Percentiles rank a stretch among this genome's conserved stretches.
Evolutionary conservation across 2,888 invertebrate species (phyloP).

Genomic region (Neoscelio sp.): DNA sequence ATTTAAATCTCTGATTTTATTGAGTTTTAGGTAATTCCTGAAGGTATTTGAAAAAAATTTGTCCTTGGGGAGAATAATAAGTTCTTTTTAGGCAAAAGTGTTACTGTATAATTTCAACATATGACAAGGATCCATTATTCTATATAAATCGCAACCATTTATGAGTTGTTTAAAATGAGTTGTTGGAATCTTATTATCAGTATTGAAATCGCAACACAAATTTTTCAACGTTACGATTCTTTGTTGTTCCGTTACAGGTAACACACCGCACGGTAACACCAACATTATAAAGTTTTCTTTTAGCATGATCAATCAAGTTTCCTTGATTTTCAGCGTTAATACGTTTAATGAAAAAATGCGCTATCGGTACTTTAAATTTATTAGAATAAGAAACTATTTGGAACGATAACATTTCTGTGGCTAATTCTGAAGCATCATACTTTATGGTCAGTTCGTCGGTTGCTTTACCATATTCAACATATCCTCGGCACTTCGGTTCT

Average conservation of each 20-base stretch:
- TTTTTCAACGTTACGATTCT: too few relatives aligned
- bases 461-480: constrained; percentile 21
- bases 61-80: constrained; percentile 4
- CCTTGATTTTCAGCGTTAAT: constrained; percentile 11
- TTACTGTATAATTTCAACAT: constrained; percentile 31
- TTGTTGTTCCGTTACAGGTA: constrained; percentile 5
- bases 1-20: constrained; percentile 31
- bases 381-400: constrained; percentile 24
- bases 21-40: constrained; percentile 8
- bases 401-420: constrained; percentile 24
- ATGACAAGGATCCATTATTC: constrained; percentile 29
- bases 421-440: constrained; percentile 11
- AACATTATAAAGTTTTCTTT: constrained; percentile 9
- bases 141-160: constrained; percentile 3
- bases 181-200: background rate
- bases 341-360: constrained; percentile 18
- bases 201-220: constrained; percentile 17
- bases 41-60: background rate
- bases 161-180: background rate
- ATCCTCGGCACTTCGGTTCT: constrained; percentile 11
- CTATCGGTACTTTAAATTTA: constrained; percentile 21
- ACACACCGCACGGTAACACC: background rate
- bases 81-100: background rate
- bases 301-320: background rate
- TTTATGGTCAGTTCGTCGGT: constrained; percentile 6